Base-by-base conservation (phyloP, 1,140 invertebrate genomes). In the Pinna nobilis region DNA sequence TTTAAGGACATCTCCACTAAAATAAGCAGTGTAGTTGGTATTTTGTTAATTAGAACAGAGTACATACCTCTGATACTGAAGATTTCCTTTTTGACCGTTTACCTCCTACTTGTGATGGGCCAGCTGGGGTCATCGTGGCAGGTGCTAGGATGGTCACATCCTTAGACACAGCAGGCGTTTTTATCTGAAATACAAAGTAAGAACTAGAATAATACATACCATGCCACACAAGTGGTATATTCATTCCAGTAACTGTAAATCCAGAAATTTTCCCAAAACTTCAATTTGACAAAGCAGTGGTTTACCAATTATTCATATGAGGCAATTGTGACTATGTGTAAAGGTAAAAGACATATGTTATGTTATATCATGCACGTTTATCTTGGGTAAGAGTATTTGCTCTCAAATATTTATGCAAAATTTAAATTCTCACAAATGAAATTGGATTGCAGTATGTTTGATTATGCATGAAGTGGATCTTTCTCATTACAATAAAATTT, bases 91-190 rank as follows among this genome's bases (percentile, higher is more conserved):
- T 78, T 23, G 72, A 76, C 39, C 76, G 71, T 50, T 81, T 82
- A 32, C 61, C n/a, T n/a, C 47, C 23, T 53, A 50, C 60, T 37
- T 70, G 69, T 65, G 78, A 68, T 13, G 83, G 83, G 44, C 66
- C 66, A 35, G 35, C 55, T 2, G 86, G 83, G 3, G 73, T 78
- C 76, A 84, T 82, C 13, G 82, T 70, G 53, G 80, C 81, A 6
- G 87, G 87, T 30, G 80, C 80, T 59, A 88, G 70, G 9, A 86
- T 73, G 20, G 84, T 88, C 18, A 80, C 64, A 55, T 86, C 84
- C 63, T 80, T 81, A 11, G 84, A 82, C 15, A 85, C 74, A 39
- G 77, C 76, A 47, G 85, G 84, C 2, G 80, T 85, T 50, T 82
- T 83, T 4, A 88, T 76, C 83, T 88, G 69, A 11, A 67, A 65